phyloP scores from a whole-genome alignment of 2,113 vertebrate species.

The Mesocricetus auratus region DNA sequence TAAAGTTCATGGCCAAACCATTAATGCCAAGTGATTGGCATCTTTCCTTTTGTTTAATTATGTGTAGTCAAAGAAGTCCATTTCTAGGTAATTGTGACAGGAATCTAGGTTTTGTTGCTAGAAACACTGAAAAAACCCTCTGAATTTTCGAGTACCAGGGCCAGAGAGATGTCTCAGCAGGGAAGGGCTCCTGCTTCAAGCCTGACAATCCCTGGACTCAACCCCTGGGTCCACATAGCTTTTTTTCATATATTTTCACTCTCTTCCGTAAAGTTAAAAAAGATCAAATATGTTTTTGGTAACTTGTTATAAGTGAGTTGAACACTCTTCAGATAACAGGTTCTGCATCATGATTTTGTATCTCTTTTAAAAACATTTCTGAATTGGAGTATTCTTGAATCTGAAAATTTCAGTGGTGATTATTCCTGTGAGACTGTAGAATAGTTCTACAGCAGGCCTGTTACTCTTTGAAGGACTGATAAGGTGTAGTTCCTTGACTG shows the following conservation, averaged over 20 bases:
- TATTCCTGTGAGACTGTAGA: constrained; percentile 23
- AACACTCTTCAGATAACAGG: background rate
- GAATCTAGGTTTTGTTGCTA: constrained; percentile 25
- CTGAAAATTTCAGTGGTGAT: constrained; percentile 12
- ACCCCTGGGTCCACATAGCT: background rate
- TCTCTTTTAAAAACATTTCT: background rate
- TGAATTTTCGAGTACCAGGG: constrained; percentile 40
- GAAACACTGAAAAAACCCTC: constrained; percentile 35
- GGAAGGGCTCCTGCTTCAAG: background rate
- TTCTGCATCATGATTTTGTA: background rate
- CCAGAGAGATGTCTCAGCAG: background rate
- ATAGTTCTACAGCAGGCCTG: background rate
- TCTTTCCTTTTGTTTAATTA: constrained; percentile 59
- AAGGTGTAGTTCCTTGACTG: background rate
- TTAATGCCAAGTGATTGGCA: constrained; percentile 52
- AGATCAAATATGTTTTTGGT: background rate
- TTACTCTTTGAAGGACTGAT: background rate
- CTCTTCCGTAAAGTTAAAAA: constrained; percentile 35
- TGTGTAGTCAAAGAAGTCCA: background rate
- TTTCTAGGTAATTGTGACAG: constrained; percentile 24
- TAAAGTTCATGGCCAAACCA: constrained; percentile 26
- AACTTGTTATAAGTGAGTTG: background rate
- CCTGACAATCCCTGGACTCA: background rate
- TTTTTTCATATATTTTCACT: constrained; percentile 57
- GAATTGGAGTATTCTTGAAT: constrained; percentile 9